Evolutionary conservation across 2,797 vertebrate genomes (phyloP), one percentile per base, ranked within the genome.

Genomic region (Potorous gilbertii): DNA sequence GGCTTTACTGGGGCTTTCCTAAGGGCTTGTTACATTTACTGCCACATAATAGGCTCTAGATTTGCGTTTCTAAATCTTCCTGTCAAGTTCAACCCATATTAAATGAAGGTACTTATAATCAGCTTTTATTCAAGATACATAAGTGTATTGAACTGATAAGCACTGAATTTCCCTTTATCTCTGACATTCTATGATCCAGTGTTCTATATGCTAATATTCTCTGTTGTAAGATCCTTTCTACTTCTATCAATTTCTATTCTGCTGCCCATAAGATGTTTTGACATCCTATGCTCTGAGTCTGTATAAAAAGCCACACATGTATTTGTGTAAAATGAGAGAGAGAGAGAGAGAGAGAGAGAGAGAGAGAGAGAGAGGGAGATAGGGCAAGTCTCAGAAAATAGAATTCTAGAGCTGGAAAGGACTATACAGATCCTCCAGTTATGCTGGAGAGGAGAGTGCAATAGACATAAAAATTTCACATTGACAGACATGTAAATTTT

Each of bases 61-160:
- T 87, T 96, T 91, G 74, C 1, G 40, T 89, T 93, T 93, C 55
- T 59, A 93, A 89, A 62, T 56, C 31, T 40, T 50, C 52, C 31
- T 55, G 52, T 50, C 13, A 96, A 92, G 90, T 94, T 52, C 56
- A 21, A 8, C 52, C 89, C 92, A 59, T 91, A 55, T 24, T 31
- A 94, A 96, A 55, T 93, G n/a, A 24, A 59, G 55, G 24, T 28
- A 40, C 34, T 57, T 52, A 55, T 46, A 12, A 21, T 62, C 14
- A 93, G 29, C 31, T 50, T n/a, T 56, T 29, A 56, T 90, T 57
- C n/a, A 89, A 89, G 28, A 5, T 28, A 40, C 27, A 6, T 1
- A 0, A 31, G 56, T 8, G 11, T 16, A 9, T 16, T 90, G 46
- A 8, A 54, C 57, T 27, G 11, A 31, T 46, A 3, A 87, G 74